These are phyloP conservation scores for Nibea albiflora DNA, from an alignment of 2,113 vertebrate genomes.

Conservation along the genomic window DNA sequence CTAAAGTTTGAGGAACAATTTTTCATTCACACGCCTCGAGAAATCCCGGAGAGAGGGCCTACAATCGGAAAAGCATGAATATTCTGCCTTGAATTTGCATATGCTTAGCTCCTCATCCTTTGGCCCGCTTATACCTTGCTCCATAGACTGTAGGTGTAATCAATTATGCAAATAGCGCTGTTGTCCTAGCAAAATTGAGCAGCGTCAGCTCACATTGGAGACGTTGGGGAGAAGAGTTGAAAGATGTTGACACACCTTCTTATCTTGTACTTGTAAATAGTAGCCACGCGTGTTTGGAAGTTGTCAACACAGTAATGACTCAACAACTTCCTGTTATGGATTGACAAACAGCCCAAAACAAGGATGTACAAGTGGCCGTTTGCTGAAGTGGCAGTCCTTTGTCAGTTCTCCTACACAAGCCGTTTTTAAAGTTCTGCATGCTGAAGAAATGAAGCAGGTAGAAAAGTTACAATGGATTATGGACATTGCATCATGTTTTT, in stretches of 20 bases:
- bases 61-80: constrained; percentile 77
- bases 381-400: not conserved
- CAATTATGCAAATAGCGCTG: constrained; percentile 79
- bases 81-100: constrained; percentile 81
- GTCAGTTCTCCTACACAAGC: not conserved
- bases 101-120: constrained; percentile 68
- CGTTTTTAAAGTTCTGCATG: constrained; percentile 4
- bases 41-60: constrained; percentile 66
- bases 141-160: constrained; percentile 71
- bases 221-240: constrained; percentile 22
- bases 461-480: not conserved
- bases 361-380: not conserved
- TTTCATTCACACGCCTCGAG: constrained; percentile 70
- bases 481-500: not conserved
- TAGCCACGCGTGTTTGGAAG: constrained; percentile 34
- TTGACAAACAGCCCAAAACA: constrained; percentile 12
- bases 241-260: constrained; percentile 67
- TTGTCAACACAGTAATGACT: constrained; percentile 34
- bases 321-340: constrained; percentile 14
- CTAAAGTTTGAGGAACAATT: constrained; percentile 77
- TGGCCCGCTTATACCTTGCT: constrained; percentile 60
- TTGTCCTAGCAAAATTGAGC: constrained; percentile 72
- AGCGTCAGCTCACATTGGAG: not conserved
- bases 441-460: not conserved
- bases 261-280: constrained; percentile 63